Base-by-base conservation (phyloP, 2,888 invertebrate species). In the Anaspis maculata region DNA sequence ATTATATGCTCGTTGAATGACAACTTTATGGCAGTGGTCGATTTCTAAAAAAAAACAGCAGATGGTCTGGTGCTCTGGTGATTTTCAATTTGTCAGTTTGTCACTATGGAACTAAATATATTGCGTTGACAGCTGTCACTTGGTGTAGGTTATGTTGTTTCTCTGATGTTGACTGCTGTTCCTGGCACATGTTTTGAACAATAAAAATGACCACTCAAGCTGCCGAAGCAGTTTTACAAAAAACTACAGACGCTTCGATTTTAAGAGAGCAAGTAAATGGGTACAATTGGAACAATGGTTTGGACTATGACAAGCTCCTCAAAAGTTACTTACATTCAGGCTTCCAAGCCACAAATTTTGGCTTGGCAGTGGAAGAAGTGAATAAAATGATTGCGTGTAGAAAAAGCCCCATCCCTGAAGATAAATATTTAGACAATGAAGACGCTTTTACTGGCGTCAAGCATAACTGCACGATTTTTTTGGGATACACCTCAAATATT, bases 311-410 rank as follows among this genome's bases (percentile, higher is more conserved):
- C 44, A 77, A 79, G 52, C 66, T 98, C 32, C 71, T 98, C 25
- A 71, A 83, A 44, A 81, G 83, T 15, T 98, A 85, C 62, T 61
- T 73, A 15, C 71, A 74, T 34, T 84, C 84, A 12, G 98, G 98
- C n/a, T 97, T 98, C 66, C 98, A 98, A 72, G 95, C 97, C 1
- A 94, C 95, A 1, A 92, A 84, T 71, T 86, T 97, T 60, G 95
- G 91, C 0, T 68, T 81, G 52, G 92, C 95, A 0, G 81, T 97
- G 0, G 71, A 81, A 30, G 95, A 96, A 74, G 83, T 96, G 40
- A 85, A 89, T 52, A 83, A 79, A 72, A 97, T 97, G 96, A 71
- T 90, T 29, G 74, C 79, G 60, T 78, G 77, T 54, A 77, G 90
- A 46, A 72, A 76, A 9, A 62, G 78, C 44, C 78, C 83, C 1